These are phyloP conservation scores for Macropodus opercularis DNA, from an alignment of 2,797 vertebrate species.

Conservation along the genomic window DNA sequence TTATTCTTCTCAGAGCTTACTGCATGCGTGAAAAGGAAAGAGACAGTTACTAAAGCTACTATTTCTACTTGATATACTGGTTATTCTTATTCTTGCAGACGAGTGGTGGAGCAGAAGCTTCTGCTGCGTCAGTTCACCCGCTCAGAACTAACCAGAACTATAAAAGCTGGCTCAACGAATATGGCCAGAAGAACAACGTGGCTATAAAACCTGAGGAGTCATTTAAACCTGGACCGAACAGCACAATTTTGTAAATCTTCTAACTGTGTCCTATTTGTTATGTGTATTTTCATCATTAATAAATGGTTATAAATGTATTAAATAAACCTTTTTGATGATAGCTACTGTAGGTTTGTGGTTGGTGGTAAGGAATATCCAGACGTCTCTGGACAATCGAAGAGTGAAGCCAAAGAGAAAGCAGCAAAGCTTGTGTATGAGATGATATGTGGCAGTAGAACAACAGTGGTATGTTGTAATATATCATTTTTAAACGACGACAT, in stretches of 20 bases:
- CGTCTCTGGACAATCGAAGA: slow-evolving; percentile 54
- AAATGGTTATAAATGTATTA: not conserved
- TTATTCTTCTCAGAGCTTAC: too few relatives aligned
- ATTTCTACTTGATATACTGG: not conserved
- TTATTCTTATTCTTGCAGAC: slow-evolving; percentile 45
- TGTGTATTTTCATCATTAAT: not conserved
- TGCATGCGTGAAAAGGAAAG: too few relatives aligned
- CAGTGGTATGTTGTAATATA: slow-evolving; percentile 41
- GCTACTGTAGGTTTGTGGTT: slow-evolving; percentile 58
- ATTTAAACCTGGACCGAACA: not conserved
- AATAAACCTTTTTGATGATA: slow-evolving; percentile 2
- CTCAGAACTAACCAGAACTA: slow-evolving; percentile 50
- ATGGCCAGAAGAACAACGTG: slow-evolving; percentile 34
- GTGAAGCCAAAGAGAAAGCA: slow-evolving; percentile 74
- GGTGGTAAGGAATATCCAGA: slow-evolving; percentile 56
- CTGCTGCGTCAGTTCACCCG: not conserved
- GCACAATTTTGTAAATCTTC: slow-evolving; percentile 45
- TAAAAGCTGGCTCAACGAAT: slow-evolving; percentile 76
- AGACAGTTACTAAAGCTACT: too few relatives aligned
- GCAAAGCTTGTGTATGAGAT: slow-evolving; percentile 68
- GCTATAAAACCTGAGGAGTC: not conserved
- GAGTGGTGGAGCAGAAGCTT: not conserved
- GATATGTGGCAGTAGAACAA: slow-evolving; percentile 14
- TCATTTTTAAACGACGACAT: too few relatives aligned
- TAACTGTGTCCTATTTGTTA: not conserved